Conservation (phyloP, 2,888 invertebrate genomes). For the Cryptus armator region DNA sequence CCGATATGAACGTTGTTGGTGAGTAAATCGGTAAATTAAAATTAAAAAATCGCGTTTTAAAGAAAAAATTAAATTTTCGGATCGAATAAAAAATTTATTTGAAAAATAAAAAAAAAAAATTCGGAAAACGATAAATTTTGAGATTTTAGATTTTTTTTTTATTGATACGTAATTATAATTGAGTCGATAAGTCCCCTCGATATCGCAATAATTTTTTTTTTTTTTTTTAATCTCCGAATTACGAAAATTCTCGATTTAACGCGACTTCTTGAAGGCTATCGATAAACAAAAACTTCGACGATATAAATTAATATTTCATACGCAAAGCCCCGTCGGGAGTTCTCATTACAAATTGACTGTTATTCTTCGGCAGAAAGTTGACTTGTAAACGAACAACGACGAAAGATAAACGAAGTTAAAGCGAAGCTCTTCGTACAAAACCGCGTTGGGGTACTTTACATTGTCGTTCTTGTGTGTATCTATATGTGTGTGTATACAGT, state of each 20-base stretch:
- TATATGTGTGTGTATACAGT: constrained; percentile 82
- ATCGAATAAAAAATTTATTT: neutral
- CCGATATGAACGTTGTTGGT: constrained; percentile 90
- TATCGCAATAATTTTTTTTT: too few species aligned
- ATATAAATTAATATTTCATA: neutral
- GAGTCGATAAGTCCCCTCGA: too few species aligned
- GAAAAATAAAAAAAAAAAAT: neutral
- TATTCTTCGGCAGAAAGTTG: neutral
- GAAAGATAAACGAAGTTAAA: constrained; percentile 34
- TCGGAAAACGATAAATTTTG: too few species aligned
- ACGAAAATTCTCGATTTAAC: too few species aligned
- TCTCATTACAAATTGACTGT: neutral
- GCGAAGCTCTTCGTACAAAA: constrained; percentile 12
- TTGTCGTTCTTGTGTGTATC: constrained; percentile 41
- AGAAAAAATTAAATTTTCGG: neutral
- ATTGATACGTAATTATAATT: too few species aligned
- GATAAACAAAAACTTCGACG: neutral
- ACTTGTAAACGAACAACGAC: neutral
- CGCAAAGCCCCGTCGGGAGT: neutral
- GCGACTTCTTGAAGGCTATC: neutral
- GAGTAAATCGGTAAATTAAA: constrained; percentile 83
- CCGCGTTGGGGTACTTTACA: constrained; percentile 34
- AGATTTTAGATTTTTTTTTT: too few species aligned
- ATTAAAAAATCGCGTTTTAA: neutral
- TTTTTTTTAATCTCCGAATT: too few species aligned